phyloP scores from a whole-genome alignment of 2,113 vertebrate species.

The Columba livia region DNA sequence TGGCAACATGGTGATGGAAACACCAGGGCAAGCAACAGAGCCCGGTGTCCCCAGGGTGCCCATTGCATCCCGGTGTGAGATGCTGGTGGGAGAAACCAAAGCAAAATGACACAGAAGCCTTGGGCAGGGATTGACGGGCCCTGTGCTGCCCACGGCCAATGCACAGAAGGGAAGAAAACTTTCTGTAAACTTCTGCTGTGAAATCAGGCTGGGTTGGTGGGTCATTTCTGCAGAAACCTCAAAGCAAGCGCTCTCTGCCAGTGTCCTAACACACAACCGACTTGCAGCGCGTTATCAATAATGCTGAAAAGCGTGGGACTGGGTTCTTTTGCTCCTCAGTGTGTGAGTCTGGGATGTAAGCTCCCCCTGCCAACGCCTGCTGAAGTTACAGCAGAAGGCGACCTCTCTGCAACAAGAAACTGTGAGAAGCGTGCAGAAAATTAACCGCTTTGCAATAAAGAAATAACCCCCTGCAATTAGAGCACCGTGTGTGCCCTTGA shows the following conservation, averaged over 20 bases:
- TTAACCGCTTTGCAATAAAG: not conserved
- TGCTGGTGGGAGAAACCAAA: not conserved
- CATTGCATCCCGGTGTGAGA: fast-evolving
- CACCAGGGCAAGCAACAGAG: not conserved
- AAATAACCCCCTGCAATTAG: not conserved
- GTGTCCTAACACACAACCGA: not conserved
- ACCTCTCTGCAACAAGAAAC: not conserved
- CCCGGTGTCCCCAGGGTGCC: not conserved
- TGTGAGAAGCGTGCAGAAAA: not conserved
- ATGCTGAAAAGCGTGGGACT: fast-evolving
- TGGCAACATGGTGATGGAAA: not conserved
- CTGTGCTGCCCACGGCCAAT: not conserved
- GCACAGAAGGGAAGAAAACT: not conserved
- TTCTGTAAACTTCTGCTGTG: not conserved
- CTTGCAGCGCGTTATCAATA: not conserved
- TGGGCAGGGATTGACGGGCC: not conserved
- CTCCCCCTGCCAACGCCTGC: not conserved
- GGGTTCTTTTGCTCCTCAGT: not conserved
- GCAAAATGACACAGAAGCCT: not conserved
- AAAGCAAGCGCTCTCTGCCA: fast-evolving
- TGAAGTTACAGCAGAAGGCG: not conserved
- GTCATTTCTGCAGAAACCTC: not conserved
- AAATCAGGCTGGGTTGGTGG: not conserved
- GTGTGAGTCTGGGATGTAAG: not conserved
- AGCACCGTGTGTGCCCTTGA: not conserved